Percentiles rank a stretch among this genome's conserved stretches.
These are phyloP conservation scores for Saimiri boliviensis DNA, from an alignment of 2,113 vertebrate species.

Conservation along the genomic window DNA sequence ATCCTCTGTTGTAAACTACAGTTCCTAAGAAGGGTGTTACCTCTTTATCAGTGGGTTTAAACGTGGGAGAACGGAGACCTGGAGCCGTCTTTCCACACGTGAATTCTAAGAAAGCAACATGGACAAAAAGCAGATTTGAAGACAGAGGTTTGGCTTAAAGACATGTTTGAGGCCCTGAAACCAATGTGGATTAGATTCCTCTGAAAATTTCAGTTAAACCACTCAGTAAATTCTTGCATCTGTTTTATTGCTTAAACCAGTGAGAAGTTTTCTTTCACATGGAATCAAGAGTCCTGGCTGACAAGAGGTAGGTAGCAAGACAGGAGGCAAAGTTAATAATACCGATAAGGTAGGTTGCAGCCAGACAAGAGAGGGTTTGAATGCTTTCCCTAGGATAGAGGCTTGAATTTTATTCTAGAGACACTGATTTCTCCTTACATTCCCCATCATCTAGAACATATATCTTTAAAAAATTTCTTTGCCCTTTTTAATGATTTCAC, in stretches of 20 bases:
- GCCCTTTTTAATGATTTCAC: constrained; percentile 62
- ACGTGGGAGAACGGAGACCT: neutral
- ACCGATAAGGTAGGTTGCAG: neutral
- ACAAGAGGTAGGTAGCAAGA: neutral
- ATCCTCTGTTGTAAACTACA: neutral
- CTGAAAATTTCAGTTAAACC: constrained; percentile 17
- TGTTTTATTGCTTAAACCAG: constrained; percentile 32
- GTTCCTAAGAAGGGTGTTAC: neutral
- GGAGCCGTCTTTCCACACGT: neutral
- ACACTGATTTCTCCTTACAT: neutral
- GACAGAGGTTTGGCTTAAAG: neutral
- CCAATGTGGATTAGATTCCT: neutral
- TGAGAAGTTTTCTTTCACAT: neutral
- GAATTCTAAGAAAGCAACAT: neutral
- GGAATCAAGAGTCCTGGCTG: neutral
- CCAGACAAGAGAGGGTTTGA: neutral
- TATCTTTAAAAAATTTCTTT: constrained; percentile 68
- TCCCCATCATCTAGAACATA: neutral
- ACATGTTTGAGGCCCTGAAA: neutral
- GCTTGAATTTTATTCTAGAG: constrained; percentile 36
- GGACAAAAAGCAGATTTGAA: neutral
- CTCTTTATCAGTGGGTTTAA: neutral
- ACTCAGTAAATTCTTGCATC: constrained; percentile 17
- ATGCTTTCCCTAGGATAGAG: neutral
- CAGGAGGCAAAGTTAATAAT: neutral